Evolutionary conservation across 2,888 invertebrate species (phyloP), one percentile per base, ranked within the genome.

Genomic region (Scaeva pyrastri): DNA sequence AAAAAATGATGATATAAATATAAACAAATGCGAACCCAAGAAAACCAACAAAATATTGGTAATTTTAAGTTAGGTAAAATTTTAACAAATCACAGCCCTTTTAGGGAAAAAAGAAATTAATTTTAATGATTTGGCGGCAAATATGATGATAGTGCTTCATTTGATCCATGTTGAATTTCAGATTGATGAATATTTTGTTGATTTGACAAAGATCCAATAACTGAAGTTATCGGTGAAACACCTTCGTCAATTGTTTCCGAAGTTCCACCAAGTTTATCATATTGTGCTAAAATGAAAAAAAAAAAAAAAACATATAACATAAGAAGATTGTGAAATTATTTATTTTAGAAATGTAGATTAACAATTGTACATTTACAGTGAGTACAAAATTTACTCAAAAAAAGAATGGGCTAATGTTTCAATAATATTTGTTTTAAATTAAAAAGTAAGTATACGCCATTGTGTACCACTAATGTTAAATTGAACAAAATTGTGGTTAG

Each of bases 211-310:
- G 91, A 84, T 14, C 92, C 92, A 77, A 92, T 90, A 0, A 92
- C 92, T 0, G 92, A 92, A 21, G 91, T 89, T 8, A 92, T 90
- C 10, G 92, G 92, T 2, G 92, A 92, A 39, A 92, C 80, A 26
- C 92, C 92, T 88, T 92, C 92, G 87, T 92, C 92, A 2, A 91
- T 91, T 7, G 92, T 76, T 71, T 91, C 90, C 11, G 92, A 90
- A 3, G 91, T 91, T 45, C 92, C 92, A 23, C 92, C 92, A 48
- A 92, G 90, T 73, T 91, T 89, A 88, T 92, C 92, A 78, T 92
- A 92, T 92, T 92, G 92, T 66, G 91, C 92, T 92, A 82, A 19
- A 89, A 88, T 45, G n/a, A 56, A 75, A 77, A 64, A 16, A 39
- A 39, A 12, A 14, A 1, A n/a, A n/a, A n/a, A n/a, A n/a, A n/a